Evolutionary conservation across 2,797 vertebrate species (phyloP), one percentile per base, ranked within the genome.

Genomic region (Notolepis coatsorum): DNA sequence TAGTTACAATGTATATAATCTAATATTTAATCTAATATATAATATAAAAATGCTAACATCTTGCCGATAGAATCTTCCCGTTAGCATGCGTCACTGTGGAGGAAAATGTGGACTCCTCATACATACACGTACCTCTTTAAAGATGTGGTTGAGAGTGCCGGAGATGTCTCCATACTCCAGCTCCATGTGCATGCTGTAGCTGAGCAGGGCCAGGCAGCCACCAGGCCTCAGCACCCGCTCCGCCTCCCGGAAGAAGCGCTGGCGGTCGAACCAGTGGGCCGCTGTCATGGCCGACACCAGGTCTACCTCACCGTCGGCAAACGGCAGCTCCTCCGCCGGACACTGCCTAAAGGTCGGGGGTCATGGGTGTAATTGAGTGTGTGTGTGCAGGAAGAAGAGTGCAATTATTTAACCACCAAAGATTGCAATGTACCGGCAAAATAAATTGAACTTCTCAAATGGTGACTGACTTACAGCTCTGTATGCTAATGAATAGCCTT

Each of bases 261-360:
- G 52, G 0, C 46, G 20, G 33, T 94, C 78, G 0, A 96, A 95
- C 93, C 93, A 95, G 77, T 95, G 93, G 0, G 86, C 92, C 0
- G 94, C 92, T 0, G 90, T 66, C 65, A 93, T 90, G 0, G 93
- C 79, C 0, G 91, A 70, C 61, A 95, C 58, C 0, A 93, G 65
- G 15, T 93, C 87, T 13, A 86, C 94, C 0, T 83, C 86, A 7
- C 59, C 61, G 0, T 88, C 73, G 1, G 28, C 37, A 0, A 94
- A 88, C 0, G 93, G 91, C 3, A 94, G 50, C 25, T 90, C 75
- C 37, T 95, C 94, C 0, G 94, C 93, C 0, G 91, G 87, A 63
- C 80, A 79, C 43, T 79, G 79, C 0, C 95, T 95, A 60, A 13
- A 13, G 5, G 3, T 21, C 7, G 2, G 13, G 31, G 2, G 7